Evolutionary conservation across 2,888 invertebrate genomes (phyloP).

Genomic region (Caenorhabditis drosophilae): DNA sequence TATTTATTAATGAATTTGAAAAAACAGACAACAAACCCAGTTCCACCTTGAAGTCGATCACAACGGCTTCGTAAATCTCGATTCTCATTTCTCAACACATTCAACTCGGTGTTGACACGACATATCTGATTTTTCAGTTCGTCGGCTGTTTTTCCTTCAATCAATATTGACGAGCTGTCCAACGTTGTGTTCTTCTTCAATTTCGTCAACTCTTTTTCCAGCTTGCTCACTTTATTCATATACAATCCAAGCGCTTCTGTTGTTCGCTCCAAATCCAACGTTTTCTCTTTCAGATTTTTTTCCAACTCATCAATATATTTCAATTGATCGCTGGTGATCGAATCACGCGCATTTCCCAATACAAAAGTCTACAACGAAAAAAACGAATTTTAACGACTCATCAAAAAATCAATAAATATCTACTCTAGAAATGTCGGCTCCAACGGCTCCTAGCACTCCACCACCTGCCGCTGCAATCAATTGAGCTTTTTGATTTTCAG

Average conservation of each 20-base stretch:
- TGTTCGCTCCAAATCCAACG: neutral
- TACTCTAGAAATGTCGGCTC: no score
- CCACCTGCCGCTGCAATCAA: constrained; percentile 13
- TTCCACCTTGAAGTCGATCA: constrained; percentile 21
- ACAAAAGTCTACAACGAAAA: constrained; percentile 14
- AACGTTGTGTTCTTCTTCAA: constrained; percentile 20
- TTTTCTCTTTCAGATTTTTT: constrained; percentile 10
- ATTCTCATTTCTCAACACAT: constrained; percentile 25
- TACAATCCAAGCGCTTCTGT: constrained; percentile 7
- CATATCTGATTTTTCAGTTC: constrained; percentile 19
- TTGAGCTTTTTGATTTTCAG: constrained; percentile 17
- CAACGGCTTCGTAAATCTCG: constrained; percentile 26
- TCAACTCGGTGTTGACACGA: constrained; percentile 21
- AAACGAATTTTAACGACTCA: no score
- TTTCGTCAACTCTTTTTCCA: constrained; percentile 20
- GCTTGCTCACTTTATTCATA: constrained; percentile 29
- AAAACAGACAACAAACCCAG: neutral
- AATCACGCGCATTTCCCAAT: constrained; percentile 23
- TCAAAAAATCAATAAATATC: no score
- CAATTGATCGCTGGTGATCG: constrained; percentile 15
- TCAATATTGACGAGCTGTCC: constrained; percentile 17
- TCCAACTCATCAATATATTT: constrained; percentile 35
- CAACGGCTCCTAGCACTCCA: constrained; percentile 7
- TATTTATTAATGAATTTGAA: neutral
- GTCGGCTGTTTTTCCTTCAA: constrained; percentile 18